phyloP scores from a whole-genome alignment of 92 coral and sea anemone species.

The Paramuricea clavata region DNA sequence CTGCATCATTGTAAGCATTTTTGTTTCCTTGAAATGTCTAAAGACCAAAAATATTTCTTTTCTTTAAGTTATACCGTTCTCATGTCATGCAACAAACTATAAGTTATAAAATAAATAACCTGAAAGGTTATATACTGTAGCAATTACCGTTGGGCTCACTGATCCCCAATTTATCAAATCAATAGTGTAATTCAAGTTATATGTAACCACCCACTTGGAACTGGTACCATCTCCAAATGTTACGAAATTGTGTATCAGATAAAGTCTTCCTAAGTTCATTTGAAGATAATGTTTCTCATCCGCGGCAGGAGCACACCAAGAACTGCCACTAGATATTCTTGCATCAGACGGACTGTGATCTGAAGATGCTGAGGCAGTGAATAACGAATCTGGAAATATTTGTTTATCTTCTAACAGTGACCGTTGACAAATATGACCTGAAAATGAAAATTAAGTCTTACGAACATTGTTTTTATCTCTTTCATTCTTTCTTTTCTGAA shows the following conservation, averaged over 20 bases:
- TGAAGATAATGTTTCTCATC: background rate
- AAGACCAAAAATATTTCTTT: too few relatives aligned
- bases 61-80: too few relatives aligned
- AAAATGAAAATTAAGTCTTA: background rate
- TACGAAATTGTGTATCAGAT: background rate
- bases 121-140: background rate
- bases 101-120: background rate
- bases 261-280: background rate
- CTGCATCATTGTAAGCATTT: slow-evolving; percentile 2
- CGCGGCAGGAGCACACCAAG: background rate
- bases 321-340: slow-evolving; percentile 1
- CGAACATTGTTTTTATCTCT: too few relatives aligned
- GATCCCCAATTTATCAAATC: background rate
- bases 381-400: background rate
- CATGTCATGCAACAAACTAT: too few relatives aligned
- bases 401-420: background rate
- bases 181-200: background rate
- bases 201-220: background rate
- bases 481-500: too few relatives aligned
- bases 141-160: background rate
- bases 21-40: background rate
- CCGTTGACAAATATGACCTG: background rate
- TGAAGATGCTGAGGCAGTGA: slow-evolving; percentile 5
- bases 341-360: slow-evolving; percentile 1
- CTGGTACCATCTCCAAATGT: background rate